Evolutionary conservation across 1,140 invertebrate genomes (phyloP).

Genomic region (Palaemon carinicauda): DNA sequence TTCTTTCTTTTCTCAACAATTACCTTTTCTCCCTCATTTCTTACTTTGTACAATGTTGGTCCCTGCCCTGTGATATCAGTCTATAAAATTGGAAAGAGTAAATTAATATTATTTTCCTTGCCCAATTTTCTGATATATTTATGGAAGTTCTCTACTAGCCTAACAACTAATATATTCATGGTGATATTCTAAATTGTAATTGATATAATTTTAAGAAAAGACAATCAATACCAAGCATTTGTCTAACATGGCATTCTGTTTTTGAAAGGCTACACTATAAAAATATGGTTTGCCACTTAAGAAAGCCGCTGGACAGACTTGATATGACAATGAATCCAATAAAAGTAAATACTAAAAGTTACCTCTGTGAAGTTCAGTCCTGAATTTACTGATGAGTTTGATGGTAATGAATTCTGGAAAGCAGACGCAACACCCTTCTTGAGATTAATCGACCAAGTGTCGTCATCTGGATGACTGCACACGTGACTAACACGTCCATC

Average conservation of each 20-base stretch:
- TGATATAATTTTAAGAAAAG: too few relatives aligned
- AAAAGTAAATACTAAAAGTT: background rate
- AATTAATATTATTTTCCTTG: background rate
- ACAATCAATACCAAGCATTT: too few relatives aligned
- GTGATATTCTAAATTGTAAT: too few relatives aligned
- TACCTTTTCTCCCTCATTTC: conserved; percentile 26
- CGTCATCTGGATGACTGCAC: conserved; percentile 10
- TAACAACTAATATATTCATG: too few relatives aligned
- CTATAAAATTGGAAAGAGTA: background rate
- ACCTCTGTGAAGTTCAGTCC: conserved; percentile 21
- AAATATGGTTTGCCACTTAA: background rate
- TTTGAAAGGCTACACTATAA: background rate
- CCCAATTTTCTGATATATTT: too few relatives aligned
- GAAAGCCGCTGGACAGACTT: too few relatives aligned
- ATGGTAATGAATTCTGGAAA: conserved; percentile 18
- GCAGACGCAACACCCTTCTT: conserved; percentile 32
- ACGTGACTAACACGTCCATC: conserved; percentile 11
- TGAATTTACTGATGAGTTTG: background rate
- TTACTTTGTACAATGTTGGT: conserved; percentile 42
- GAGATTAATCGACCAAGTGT: conserved; percentile 10
- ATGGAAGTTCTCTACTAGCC: too few relatives aligned
- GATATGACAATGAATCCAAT: background rate
- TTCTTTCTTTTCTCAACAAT: conserved; percentile 42
- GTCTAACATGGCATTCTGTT: too few relatives aligned
- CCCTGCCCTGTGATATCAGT: conserved; percentile 50